A percentile compares a stretch with the other conserved stretches of the same genome.
phyloP scores from a whole-genome alignment of 2,888 invertebrate species.

The Dorcus hopei region DNA sequence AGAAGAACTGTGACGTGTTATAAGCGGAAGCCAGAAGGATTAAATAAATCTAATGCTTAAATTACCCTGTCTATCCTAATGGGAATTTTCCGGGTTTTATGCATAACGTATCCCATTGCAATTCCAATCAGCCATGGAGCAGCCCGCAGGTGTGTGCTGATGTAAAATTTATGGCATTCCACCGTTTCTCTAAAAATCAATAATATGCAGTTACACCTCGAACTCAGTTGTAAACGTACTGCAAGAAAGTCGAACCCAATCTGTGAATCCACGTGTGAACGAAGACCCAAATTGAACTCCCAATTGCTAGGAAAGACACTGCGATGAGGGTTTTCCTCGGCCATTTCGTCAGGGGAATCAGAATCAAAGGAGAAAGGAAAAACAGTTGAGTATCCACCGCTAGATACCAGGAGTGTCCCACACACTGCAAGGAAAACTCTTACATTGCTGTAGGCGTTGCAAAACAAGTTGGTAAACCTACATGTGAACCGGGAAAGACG shows the following conservation, averaged over 20 bases:
- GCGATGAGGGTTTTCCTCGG: slow-evolving; percentile 16
- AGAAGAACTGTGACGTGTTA: background rate
- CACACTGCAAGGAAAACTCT: slow-evolving; percentile 39
- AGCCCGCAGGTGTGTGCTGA: slow-evolving; percentile 12
- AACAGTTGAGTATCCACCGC: slow-evolving; percentile 60
- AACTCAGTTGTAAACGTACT: background rate
- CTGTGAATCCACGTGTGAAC: slow-evolving; percentile 10
- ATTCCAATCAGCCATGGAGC: slow-evolving; percentile 23
- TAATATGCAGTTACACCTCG: background rate
- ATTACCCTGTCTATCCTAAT: slow-evolving; percentile 1
- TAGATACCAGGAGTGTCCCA: slow-evolving; percentile 58
- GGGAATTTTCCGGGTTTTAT: background rate
- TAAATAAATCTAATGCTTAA: background rate
- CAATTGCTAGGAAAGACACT: background rate
- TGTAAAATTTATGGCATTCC: slow-evolving; percentile 10
- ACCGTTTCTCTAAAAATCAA: slow-evolving; percentile 7
- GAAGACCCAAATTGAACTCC: slow-evolving; percentile 3
- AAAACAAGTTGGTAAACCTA: too few relatives aligned
- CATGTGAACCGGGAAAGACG: background rate
- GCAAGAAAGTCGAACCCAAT: slow-evolving; percentile 14
- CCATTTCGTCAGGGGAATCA: slow-evolving; percentile 23
- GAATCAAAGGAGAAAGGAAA: slow-evolving; percentile 52
- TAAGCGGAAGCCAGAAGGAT: too few relatives aligned
- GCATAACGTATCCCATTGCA: slow-evolving; percentile 23
- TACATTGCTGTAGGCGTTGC: too few relatives aligned